Base-by-base conservation (phyloP, 2,113 vertebrate genomes). In the Muscicapa adusta region DNA sequence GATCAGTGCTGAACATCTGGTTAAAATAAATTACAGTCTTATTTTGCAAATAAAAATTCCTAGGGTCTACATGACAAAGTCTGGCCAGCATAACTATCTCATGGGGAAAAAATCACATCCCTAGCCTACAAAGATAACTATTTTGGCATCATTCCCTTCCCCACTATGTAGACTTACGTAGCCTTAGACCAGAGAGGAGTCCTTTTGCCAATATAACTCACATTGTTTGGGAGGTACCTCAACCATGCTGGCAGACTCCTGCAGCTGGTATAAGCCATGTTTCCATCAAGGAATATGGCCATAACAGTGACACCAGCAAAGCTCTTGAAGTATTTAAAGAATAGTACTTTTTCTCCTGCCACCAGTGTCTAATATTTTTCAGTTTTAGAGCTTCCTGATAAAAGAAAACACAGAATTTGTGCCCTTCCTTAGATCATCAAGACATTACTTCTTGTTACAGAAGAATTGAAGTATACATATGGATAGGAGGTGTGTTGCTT, bases 61-160 rank as follows among this genome's bases (percentile, higher is more conserved):
- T 94, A 80, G 76, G 95, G 92, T 94, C 96, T 96, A 96, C 88
- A 94, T 80, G 94, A 95, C 91, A 93, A 95, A 90, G 88, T 95
- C 94, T 96, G 92, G 92, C 95, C 92, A 95, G 96, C 92, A 40
- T 43, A 93, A 80, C 94, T 95, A 93, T 96, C 96, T 96, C 95
- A 95, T 93, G 92, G 95, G 94, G 88, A 94, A 96, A 96, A 96
- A 95, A 94, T 93, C 95, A 95, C 91, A 95, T 92, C 95, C 72
- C 83, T 88, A 91, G 88, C 45, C 75, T 95, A 66, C 79, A 90
- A 90, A 94, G 96, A 96, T 95, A 96, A 92, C 94, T 95, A 91
- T 96, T 94, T 90, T 96, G 96, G 96, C 94, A 11, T 48, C 24
- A 71, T 84, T 96, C 91, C 91, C 48, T 79, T 94, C 92, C 68